Conservation (phyloP, 2,888 invertebrate species). For the Megalurothrips usitatus region DNA sequence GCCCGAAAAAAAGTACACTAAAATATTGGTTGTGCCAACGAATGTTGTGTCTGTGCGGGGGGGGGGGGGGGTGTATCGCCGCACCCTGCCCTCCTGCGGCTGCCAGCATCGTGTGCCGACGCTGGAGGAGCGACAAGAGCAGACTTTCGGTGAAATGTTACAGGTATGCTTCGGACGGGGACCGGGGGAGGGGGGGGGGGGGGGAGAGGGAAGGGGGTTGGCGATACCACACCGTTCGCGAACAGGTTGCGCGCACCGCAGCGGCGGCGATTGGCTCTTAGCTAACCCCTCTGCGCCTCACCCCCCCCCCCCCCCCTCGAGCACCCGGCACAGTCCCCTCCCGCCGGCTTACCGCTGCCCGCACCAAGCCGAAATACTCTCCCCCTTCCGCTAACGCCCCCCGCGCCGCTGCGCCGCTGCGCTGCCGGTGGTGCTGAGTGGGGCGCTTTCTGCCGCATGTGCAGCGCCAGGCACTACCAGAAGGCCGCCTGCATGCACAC, state of each 20-base stretch:
- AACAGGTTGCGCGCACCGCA: background rate
- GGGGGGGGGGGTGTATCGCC: no score
- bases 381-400: background rate
- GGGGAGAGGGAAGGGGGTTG: background rate
- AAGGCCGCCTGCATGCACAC: background rate
- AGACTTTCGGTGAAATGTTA: no score
- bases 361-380: background rate
- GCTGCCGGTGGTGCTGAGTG: background rate
- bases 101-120: no score
- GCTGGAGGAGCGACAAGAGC: no score
- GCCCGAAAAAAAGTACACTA: no score
- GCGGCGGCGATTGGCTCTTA: background rate
- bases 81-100: no score
- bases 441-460: background rate
- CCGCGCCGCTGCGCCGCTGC: background rate
- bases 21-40: no score
- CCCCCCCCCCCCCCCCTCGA: background rate
- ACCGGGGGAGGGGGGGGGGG: background rate
- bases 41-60: no score
- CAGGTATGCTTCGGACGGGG: no score
- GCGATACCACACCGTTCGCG: background rate
- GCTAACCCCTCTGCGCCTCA: background rate
- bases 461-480: background rate
- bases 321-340: background rate
- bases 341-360: background rate